A percentile compares a stretch with the other conserved stretches of the same genome.
phyloP scores from a whole-genome alignment of 2,888 invertebrate genomes.

The Nipponacmea schrenckii region DNA sequence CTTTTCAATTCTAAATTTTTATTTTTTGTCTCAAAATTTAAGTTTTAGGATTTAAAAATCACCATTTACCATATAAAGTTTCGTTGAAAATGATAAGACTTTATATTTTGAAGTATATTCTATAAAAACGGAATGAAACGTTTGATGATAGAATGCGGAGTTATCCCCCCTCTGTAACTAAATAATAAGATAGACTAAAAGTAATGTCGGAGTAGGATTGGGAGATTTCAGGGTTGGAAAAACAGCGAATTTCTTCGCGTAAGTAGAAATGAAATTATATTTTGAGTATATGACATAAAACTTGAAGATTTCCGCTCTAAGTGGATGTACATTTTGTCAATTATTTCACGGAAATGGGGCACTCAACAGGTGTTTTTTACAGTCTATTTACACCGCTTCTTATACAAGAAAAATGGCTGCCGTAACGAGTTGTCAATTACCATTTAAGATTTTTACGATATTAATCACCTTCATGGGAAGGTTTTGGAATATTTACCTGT shows the following conservation, averaged over 20 bases:
- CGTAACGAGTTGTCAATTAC: not conserved
- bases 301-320: not conserved
- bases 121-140: not conserved
- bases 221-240: constrained; percentile 15
- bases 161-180: not conserved
- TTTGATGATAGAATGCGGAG: constrained; percentile 16
- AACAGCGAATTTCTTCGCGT: constrained; percentile 25
- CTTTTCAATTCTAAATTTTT: not conserved
- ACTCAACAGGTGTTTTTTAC: too few species aligned
- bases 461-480: too few species aligned
- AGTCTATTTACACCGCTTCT: not conserved
- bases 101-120: too few species aligned
- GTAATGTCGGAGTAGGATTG: constrained; percentile 14
- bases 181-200: constrained; percentile 7
- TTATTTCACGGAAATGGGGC: not conserved
- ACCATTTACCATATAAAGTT: too few species aligned
- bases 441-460: too few species aligned
- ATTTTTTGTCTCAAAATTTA: constrained; percentile 15
- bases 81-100: too few species aligned
- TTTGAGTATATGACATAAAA: not conserved
- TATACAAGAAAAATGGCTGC: not conserved
- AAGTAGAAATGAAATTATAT: constrained; percentile 15
- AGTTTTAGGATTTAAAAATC: too few species aligned
- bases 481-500: too few species aligned
- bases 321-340: not conserved